Percentiles rank a stretch among this genome's conserved stretches.
phyloP scores from a whole-genome alignment of 2,888 invertebrate species.

The Pasiphila rectangulata region DNA sequence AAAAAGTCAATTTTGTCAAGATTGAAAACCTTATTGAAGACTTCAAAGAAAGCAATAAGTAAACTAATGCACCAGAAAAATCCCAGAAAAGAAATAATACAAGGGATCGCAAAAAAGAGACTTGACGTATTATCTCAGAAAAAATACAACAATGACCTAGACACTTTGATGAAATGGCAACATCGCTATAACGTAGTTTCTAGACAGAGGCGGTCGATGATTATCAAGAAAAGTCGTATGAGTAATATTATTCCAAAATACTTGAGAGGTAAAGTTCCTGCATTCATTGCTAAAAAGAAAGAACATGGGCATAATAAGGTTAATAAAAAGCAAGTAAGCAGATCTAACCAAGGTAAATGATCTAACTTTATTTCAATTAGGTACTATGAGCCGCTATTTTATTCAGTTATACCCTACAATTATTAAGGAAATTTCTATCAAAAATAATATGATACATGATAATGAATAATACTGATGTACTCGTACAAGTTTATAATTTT shows the following conservation, averaged over 20 bases:
- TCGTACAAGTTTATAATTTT: too few relatives aligned
- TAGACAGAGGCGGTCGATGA: slow-evolving; percentile 44
- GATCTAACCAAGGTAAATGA: neutral
- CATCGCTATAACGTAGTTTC: slow-evolving; percentile 43
- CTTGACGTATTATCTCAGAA: slow-evolving; percentile 42
- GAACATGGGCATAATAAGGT: slow-evolving; percentile 25
- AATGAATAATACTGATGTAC: too few relatives aligned
- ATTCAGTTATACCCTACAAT: too few relatives aligned
- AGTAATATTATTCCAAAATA: slow-evolving; percentile 62
- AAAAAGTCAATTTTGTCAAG: slow-evolving; percentile 53
- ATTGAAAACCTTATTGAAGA: slow-evolving; percentile 49
- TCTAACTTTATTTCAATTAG: too few relatives aligned
- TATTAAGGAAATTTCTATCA: too few relatives aligned
- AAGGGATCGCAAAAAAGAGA: slow-evolving; percentile 46
- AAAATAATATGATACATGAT: too few relatives aligned
- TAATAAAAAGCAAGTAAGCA: slow-evolving; percentile 2
- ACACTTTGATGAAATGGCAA: slow-evolving; percentile 58
- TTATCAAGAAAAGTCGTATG: slow-evolving; percentile 40
- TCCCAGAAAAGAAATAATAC: slow-evolving; percentile 48
- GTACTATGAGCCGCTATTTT: too few relatives aligned
- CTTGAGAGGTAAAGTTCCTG: slow-evolving; percentile 53
- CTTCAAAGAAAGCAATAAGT: slow-evolving; percentile 49
- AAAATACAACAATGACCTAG: slow-evolving; percentile 45
- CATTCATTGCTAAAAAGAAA: slow-evolving; percentile 34
- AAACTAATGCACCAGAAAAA: slow-evolving; percentile 43